These are phyloP conservation scores for Cephus rjabovi DNA, from an alignment of 2,888 invertebrate species.

Conservation along the genomic window DNA sequence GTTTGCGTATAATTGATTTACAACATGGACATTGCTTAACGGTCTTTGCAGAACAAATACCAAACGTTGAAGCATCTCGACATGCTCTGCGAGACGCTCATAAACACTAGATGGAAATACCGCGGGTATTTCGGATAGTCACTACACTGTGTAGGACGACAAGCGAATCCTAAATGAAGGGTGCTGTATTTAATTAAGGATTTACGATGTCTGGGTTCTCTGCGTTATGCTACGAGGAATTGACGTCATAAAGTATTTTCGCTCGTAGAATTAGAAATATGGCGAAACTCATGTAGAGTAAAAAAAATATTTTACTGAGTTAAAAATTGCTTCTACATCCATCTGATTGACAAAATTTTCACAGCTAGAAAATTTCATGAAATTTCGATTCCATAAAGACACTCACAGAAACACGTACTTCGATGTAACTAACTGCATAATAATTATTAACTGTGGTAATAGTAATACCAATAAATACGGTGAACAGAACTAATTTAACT, in stretches of 20 bases:
- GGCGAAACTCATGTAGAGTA: background rate
- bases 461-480: background rate
- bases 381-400: background rate
- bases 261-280: background rate
- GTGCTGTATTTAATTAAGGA: background rate
- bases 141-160: background rate
- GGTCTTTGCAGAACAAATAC: background rate
- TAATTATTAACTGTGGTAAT: background rate
- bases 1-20: background rate
- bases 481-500: background rate
- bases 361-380: background rate
- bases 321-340: background rate
- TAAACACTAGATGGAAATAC: background rate
- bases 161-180: background rate
- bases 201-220: background rate
- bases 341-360: background rate
- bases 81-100: background rate
- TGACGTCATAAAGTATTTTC: background rate
- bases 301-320: background rate
- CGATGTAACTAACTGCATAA: background rate
- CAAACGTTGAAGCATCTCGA: background rate
- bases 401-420: background rate
- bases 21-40: background rate
- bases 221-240: background rate
- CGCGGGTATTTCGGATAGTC: background rate